Base-by-base conservation (phyloP, 2,113 vertebrate species). In the Nyctibius bracteatus region DNA sequence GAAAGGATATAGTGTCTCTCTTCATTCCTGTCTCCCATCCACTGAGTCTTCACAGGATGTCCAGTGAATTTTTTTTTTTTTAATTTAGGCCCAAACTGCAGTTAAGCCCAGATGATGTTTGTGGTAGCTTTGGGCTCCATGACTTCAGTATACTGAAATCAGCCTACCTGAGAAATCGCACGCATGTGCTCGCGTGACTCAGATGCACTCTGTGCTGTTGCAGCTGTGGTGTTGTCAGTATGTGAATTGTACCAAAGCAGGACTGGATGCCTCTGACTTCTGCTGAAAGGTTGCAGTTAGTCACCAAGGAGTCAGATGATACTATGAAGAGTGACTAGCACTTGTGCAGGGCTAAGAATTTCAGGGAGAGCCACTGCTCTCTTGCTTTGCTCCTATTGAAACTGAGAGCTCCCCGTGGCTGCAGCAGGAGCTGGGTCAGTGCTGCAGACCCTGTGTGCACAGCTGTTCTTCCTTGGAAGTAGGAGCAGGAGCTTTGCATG, bases 91-190 rank as follows among this genome's bases (percentile, higher is more conserved):
- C 17, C 25, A 70, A 37, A 71, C n/a, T 65, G 37, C 54, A 58
- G 17, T 55, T 59, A 78, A 88, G 28, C 35, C 47, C 57, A 67
- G 37, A 51, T n/a, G 5, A 31, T 46, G 63, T 17, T 81, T 84
- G 22, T 74, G 31, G 24, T 61, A 59, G 30, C 63, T 68, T 39
- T 80, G 67, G 47, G 25, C 30, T 78, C 86, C 2, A 0, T 57
- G n/a, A 44, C 47, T 65, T 75, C 12, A 30, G 27, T 41, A 19
- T 10, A 9, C n/a, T 74, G 75, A 80, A 68, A 41, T 51, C 25
- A 3, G 0, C 43, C 44, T 79, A 4, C 43, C 23, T 12, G 33
- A 71, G 35, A 72, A 55, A 51, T 6, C 6, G 44, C 2, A 0
- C 13, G 14, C 6, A 0, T 4, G 49, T 73, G 3, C 18, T 12